These are phyloP conservation scores for Hydroisotoma schaefferi DNA, from an alignment of 2,888 invertebrate species.

Conservation along the genomic window DNA sequence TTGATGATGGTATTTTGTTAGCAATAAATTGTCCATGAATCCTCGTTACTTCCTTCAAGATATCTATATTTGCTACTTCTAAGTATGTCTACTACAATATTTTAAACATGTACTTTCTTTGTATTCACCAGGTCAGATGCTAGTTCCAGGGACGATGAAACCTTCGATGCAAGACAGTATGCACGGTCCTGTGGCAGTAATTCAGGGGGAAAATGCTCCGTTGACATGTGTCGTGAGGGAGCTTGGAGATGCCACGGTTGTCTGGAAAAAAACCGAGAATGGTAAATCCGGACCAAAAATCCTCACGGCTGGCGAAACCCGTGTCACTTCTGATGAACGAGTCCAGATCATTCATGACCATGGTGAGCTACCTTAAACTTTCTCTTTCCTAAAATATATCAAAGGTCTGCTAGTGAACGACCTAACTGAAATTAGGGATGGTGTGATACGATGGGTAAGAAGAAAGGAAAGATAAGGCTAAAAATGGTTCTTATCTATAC, in stretches of 20 bases:
- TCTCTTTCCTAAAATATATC: no score
- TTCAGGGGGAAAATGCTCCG: slow-evolving; percentile 69
- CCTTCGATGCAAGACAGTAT: slow-evolving; percentile 56
- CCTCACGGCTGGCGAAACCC: slow-evolving; percentile 69
- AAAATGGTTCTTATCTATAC: no score
- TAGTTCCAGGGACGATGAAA: no score
- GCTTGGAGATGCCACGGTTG: slow-evolving; percentile 67
- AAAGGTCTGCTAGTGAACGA: no score
- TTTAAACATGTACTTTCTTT: neutral
- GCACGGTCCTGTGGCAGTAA: slow-evolving; percentile 59
- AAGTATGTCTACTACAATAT: neutral
- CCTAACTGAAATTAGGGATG: no score
- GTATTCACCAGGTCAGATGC: slow-evolving; percentile 50
- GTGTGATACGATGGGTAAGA: no score
- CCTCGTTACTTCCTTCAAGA: neutral
- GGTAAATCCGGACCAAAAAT: slow-evolving; percentile 58
- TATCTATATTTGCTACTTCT: neutral
- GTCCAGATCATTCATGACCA: slow-evolving; percentile 72
- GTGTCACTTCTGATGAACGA: slow-evolving; percentile 71
- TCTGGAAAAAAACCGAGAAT: slow-evolving; percentile 69
- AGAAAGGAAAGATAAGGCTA: no score
- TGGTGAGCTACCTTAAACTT: slow-evolving; percentile 56
- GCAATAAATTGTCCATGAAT: neutral
- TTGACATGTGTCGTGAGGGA: slow-evolving; percentile 75
- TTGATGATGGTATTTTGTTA: slow-evolving; percentile 5